phyloP scores from a whole-genome alignment of 2,888 invertebrate species.

The Perizoma flavofasciatum region DNA sequence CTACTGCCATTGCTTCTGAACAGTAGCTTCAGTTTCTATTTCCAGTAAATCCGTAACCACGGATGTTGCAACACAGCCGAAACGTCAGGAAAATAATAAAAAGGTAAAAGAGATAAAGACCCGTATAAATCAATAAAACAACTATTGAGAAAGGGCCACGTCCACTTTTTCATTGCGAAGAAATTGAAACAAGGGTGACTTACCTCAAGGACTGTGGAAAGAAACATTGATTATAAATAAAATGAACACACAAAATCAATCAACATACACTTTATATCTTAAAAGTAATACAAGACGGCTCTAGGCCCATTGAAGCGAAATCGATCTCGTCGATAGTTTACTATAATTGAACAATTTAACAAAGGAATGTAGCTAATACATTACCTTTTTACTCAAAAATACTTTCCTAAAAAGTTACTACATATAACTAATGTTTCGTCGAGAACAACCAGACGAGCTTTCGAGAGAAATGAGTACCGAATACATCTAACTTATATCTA shows the following conservation, averaged over 20 bases:
- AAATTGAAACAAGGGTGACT: conserved; percentile 60
- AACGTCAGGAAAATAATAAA: too few relatives aligned
- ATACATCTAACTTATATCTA: conserved; percentile 36
- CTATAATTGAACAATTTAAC: conserved; percentile 63
- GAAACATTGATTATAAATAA: conserved; percentile 79
- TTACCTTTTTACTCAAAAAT: conserved; percentile 61
- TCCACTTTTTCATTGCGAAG: conserved; percentile 15
- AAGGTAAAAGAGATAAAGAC: too few relatives aligned
- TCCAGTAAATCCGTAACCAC: too few relatives aligned
- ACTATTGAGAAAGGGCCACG: background rate
- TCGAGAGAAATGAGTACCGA: conserved; percentile 48
- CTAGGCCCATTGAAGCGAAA: conserved; percentile 58
- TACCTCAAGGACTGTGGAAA: conserved; percentile 78
- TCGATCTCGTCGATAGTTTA: conserved; percentile 49
- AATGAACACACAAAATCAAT: conserved; percentile 80
- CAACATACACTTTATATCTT: conserved; percentile 84
- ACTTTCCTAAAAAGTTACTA: conserved; percentile 38
- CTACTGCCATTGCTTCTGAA: too few relatives aligned
- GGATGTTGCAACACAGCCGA: too few relatives aligned
- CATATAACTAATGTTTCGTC: conserved; percentile 52
- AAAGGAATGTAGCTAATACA: conserved; percentile 71
- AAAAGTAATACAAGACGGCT: conserved; percentile 75
- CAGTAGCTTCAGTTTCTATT: too few relatives aligned
- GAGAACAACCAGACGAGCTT: conserved; percentile 57
- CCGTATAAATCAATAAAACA: too few relatives aligned